Base-by-base conservation (phyloP, 2,113 vertebrate genomes). In the Asarcornis scutulata region DNA sequence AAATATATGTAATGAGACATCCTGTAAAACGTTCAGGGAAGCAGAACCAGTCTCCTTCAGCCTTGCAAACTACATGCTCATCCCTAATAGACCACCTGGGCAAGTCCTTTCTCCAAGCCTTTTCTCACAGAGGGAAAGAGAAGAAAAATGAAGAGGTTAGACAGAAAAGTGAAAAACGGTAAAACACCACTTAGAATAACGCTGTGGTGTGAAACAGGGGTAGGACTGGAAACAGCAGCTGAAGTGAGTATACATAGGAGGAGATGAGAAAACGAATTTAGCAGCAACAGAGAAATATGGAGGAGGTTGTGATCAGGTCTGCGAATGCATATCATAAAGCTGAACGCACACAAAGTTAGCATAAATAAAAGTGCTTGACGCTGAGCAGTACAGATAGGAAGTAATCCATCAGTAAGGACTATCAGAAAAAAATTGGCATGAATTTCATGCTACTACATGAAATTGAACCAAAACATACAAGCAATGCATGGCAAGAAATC, bases 401-500 rank as follows among this genome's bases (percentile, higher is more conserved):
- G n/a, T 55, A 95, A 93, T 96, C 71, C 93, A 83, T 96, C 95
- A 85, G 81, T 93, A 77, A 82, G 71, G 59, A 86, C 81, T 82
- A 92, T 94, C 86, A 85, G 74, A 71, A 91, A 59, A 87, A 83
- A 62, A 86, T 89, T 89, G 92, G 86, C 88, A 71, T 82, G 31
- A 76, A 91, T 94, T 94, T 93, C 75, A 71, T 89, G 67, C 95
- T 89, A 26, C 50, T 77, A 93, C 67, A 20, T 85, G 74, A 92
- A 92, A 94, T 60, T 34, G 22, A 94, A 86, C 91, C 81, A 92
- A 96, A 95, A 94, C 69, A 79, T 58, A 93, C 88, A 93, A 85
- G 81, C 50, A 86, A 20, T 26, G 40, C 78, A 68, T 92, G 93
- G 95, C 91, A 91, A 85, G 88, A 82, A 95, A 96, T 92, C 86